Evolutionary conservation across 2,113 vertebrate genomes (phyloP), one percentile per base, ranked within the genome.

Genomic region (Sardina pilchardus): DNA sequence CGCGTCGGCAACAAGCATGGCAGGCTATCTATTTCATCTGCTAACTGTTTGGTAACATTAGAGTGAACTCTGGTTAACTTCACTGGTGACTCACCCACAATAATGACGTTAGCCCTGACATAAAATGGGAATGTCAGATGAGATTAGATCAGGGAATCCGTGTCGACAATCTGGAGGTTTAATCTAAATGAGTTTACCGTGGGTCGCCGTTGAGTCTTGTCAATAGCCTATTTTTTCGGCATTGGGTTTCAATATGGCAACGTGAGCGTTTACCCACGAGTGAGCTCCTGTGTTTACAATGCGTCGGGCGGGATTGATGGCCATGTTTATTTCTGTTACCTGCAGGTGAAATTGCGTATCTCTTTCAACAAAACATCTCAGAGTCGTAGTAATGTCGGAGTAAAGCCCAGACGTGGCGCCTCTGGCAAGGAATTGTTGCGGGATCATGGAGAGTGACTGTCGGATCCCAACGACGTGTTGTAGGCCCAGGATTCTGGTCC

Each of bases 381-480:
- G 9, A 71, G 30, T 30, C 63, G 2, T 71, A 71, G 63, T 71
- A 14, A 71, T 71, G 63, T 30, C n/a, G 3, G n/a, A 26, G 4
- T 71, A 34, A 71, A 8, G 1, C 63, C 10, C 16, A 14, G 63
- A 34, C 2, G 63, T 71, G 63, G 63, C 26, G 63, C n/a, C 63
- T 30, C 26, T 14, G n/a, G 26, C n/a, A 10, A 71, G n/a, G 63
- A 71, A 30, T 30, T 71, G 24, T 34, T 71, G 63, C 26, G 63
- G 63, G 63, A 71, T 63, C 3, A 93, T 93, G 92, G 91, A 93
- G 88, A 90, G 91, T 47, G 91, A 92, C 85, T 93, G 92, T 53
- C 87, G 92, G 90, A 92, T 92, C 53, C 88, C 90, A 4, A 86
- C 91, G 87, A 71, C 82, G 2, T 92, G 90, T 87, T 81, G 91